Conservation (phyloP, 2,797 vertebrate species). For the Rhincodon typus region DNA sequence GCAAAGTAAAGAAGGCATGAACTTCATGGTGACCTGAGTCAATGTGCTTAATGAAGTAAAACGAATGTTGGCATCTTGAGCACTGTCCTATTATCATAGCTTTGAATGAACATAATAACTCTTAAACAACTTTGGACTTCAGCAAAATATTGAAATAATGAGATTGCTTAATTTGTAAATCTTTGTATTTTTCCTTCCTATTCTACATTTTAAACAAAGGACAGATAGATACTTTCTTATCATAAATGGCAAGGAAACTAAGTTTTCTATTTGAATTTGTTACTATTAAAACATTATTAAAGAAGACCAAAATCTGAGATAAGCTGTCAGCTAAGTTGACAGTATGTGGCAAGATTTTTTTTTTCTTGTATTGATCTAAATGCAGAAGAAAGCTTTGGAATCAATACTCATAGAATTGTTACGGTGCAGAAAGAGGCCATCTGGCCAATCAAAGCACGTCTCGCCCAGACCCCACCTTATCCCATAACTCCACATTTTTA, state of each 20-base stretch:
- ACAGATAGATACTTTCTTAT: not conserved
- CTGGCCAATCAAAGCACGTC: no score
- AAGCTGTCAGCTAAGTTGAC: not conserved
- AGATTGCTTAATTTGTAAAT: not conserved
- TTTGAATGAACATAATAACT: not conserved
- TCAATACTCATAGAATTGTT: not conserved
- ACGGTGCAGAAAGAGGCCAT: no score
- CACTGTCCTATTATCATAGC: not conserved
- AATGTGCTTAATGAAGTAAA: not conserved
- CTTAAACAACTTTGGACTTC: not conserved
- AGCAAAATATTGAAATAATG: not conserved
- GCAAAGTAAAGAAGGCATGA: no score
- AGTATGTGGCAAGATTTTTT: not conserved
- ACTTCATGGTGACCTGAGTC: no score
- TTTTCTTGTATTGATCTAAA: not conserved
- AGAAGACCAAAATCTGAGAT: not conserved
- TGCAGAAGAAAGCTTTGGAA: not conserved
- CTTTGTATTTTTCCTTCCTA: not conserved
- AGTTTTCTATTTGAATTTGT: not conserved
- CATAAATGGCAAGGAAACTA: not conserved
- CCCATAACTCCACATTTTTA: no score
- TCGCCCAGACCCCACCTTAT: no score
- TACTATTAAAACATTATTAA: slow-evolving; percentile 12
- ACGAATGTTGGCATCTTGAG: not conserved
- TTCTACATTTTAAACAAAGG: not conserved